A percentile compares a stretch with the other conserved stretches of the same genome.
These are phyloP conservation scores for Xenopus petersii DNA, from an alignment of 2,797 vertebrate genomes.

Conservation along the genomic window DNA sequence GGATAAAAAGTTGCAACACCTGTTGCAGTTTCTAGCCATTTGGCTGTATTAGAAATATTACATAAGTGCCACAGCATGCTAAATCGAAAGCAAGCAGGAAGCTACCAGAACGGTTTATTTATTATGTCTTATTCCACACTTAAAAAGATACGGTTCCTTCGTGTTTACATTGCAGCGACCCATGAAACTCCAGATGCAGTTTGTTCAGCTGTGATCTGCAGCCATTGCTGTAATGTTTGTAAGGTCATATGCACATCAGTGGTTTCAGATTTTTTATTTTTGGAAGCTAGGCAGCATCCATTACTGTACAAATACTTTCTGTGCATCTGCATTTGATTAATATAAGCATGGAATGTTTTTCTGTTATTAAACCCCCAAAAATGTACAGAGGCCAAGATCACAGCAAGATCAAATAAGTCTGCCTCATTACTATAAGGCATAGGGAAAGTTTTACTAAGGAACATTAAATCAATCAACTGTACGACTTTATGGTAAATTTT, in stretches of 20 bases:
- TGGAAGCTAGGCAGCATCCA: not conserved
- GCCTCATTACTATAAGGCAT: no score
- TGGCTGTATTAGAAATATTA: no score
- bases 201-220: conserved; percentile 66
- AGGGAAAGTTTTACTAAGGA: no score
- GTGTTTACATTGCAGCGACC: conserved; percentile 60
- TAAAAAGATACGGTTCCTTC: conserved; percentile 51
- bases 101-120: conserved; percentile 56
- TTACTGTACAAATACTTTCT: not conserved
- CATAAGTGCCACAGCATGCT: not conserved
- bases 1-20: no score
- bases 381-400: no score
- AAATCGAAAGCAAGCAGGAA: conserved; percentile 58
- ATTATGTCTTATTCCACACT: conserved; percentile 57
- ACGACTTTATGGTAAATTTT: no score
- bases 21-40: no score
- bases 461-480: no score
- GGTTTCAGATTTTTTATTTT: not conserved
- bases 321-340: not conserved
- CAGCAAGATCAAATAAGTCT: no score
- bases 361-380: not conserved
- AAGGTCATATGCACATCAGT: conserved; percentile 5
- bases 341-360: not conserved
- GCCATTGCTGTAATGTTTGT: conserved; percentile 16
- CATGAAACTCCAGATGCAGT: conserved; percentile 54